Base-by-base conservation (phyloP, 2,113 vertebrate species). In the Otis tarda region DNA sequence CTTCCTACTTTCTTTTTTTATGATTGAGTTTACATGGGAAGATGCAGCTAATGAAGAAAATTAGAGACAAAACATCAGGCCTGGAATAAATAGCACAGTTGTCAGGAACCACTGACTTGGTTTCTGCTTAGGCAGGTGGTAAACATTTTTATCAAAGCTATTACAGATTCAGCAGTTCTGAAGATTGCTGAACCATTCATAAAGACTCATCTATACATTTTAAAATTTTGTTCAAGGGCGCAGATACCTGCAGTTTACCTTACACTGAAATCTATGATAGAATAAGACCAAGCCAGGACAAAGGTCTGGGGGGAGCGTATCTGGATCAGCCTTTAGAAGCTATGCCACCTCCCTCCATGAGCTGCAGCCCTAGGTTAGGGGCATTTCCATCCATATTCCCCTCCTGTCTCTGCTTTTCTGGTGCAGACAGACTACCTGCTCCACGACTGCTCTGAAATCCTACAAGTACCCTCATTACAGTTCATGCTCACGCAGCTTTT, bases 341-440 rank as follows among this genome's bases (percentile, higher is more conserved):
- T n/a, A 20, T 0, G 49, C 37, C 88, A 83, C 59, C 37, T 52
- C 14, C 27, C 31, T 74, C 60, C 31, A 24, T 2, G 15, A 82
- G 65, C 75, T 76, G 35, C 63, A 41, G 37, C 45, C 47, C 74
- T 91, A 85, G 76, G 0, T 37, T 49, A 60, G 33, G 45, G 69
- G 15, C 57, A 79, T 91, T 89, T 84, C 64, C 57, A 87, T 57
- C 41, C 10, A 49, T 49, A 53, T 37, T 82, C 61, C 70, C 53
- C 57, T 67, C 18, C 64, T 59, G 45, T 6, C 67, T 91, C 35
- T 39, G 11, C 37, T n/a, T 33, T 81, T 83, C n/a, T 90, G 39
- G 24, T 56, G 73, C 77, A 92, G 52, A 24, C 83, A 85, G 64
- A 68, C 65, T 78, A 95, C 89, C 91, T 96, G 81, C 37, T 39